Evolutionary conservation across 2,113 vertebrate genomes (phyloP).

Genomic region (Zapornia atra): DNA sequence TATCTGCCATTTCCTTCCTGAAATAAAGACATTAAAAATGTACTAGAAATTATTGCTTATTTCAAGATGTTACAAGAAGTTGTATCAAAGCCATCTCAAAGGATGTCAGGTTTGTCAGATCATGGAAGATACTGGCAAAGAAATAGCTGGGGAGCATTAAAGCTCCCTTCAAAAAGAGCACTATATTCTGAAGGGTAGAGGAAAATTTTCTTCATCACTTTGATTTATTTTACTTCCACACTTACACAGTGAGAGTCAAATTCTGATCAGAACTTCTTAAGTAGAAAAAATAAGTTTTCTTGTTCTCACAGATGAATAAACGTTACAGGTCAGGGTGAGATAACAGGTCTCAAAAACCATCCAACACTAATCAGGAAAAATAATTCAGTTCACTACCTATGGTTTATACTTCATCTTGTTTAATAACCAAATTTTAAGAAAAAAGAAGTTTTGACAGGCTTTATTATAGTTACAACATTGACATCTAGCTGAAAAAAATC

Average conservation of each 20-base stretch:
- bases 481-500: background rate
- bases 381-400: background rate
- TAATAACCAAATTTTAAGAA: background rate
- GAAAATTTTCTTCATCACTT: background rate
- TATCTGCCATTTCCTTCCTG: slow-evolving; percentile 30
- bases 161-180: background rate
- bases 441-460: background rate
- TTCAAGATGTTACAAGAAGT: background rate
- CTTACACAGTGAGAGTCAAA: background rate
- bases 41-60: background rate
- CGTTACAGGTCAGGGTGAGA: background rate
- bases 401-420: background rate
- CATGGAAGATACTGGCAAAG: background rate
- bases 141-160: background rate
- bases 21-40: background rate
- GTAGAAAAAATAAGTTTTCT: background rate
- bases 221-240: background rate
- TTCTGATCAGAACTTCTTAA: background rate
- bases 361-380: background rate
- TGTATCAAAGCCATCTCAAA: background rate
- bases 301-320: background rate
- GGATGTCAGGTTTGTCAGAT: background rate
- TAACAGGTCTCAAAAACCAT: background rate
- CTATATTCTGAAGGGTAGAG: background rate
- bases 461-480: background rate